Base-by-base conservation (phyloP, 2,888 invertebrate species). In the Hemistola chrysoprasaria region DNA sequence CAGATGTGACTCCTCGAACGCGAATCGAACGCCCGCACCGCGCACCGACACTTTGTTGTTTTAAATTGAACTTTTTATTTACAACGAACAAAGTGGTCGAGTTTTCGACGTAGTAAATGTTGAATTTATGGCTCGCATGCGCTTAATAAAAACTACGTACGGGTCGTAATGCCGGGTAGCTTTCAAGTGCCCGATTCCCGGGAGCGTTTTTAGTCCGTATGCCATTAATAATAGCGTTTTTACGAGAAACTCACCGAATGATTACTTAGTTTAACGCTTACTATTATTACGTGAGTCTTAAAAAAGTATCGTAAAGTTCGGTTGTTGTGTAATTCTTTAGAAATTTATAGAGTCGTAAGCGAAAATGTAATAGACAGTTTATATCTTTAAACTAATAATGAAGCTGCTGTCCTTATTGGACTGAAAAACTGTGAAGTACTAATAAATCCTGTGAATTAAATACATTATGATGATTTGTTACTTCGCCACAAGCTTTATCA, bases 41-140 rank as follows among this genome's bases (percentile, higher is more conserved):
- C 59, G 60, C 61, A 63, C 63, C 64, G 59, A 69, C 67, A 76
- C 70, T 73, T 71, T 73, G 72, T 71, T 72, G 71, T 71, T 61
- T 59, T 65, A 68, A 76, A 77, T 75, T 69, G 71, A 75, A 78
- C 76, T 80, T 80, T 79, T 83, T 79, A 80, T 81, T 75, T 71
- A 69, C 66, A 65, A 59, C 64, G 66, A 65, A 74, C 78, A 75
- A 73, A 75, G 71, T 78, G 70, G 67, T 62, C 56, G 66, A 68
- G 71, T 75, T 81, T 78, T 70, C 69, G 64, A 65, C 62, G 68
- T 58, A 68, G 70, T 78, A 70, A 75, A 77, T 74, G 70, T 71
- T 61, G 66, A 79, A 82, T 81, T 80, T 80, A 81, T 76, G 57
- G 71, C 62, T 70, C 67, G 62, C 69, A 69, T 69, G 67, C 66